phyloP scores from a whole-genome alignment of 2,797 vertebrate species.

The Kryptopterus vitreolus region DNA sequence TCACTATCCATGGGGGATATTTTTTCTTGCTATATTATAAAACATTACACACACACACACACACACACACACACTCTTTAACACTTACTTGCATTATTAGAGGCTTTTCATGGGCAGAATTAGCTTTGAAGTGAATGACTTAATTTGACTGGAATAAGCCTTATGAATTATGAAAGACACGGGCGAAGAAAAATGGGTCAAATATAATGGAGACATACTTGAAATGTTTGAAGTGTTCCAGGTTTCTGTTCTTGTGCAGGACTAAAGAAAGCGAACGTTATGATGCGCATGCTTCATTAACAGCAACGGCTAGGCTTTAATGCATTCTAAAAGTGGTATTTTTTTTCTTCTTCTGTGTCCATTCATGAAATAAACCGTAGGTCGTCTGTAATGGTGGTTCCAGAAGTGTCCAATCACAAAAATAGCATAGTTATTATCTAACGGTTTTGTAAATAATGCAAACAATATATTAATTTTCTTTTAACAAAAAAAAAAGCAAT shows the following conservation, averaged over 20 bases:
- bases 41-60: background rate
- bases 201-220: slow-evolving; percentile 46
- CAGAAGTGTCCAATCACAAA: background rate
- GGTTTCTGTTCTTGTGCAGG: slow-evolving; percentile 14
- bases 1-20: background rate
- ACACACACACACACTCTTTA: background rate
- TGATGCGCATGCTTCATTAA: slow-evolving; percentile 19
- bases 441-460: background rate
- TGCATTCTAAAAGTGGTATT: slow-evolving; percentile 6
- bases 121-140: slow-evolving; percentile 48
- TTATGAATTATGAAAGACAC: slow-evolving; percentile 34
- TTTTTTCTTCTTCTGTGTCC: background rate
- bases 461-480: slow-evolving; percentile 8
- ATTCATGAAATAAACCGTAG: background rate
- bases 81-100: slow-evolving; percentile 23
- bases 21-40: background rate
- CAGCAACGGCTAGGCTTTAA: slow-evolving; percentile 6
- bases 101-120: background rate
- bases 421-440: background rate
- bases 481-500: background rate
- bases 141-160: slow-evolving; percentile 35
- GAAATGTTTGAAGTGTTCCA: slow-evolving; percentile 45
- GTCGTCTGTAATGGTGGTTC: slow-evolving; percentile 20
- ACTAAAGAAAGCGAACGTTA: slow-evolving; percentile 18
- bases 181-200: slow-evolving; percentile 64